A percentile compares a stretch with the other conserved stretches of the same genome.
These are phyloP conservation scores for Meteorus sp. DNA, from an alignment of 1,140 invertebrate genomes.

Conservation along the genomic window DNA sequence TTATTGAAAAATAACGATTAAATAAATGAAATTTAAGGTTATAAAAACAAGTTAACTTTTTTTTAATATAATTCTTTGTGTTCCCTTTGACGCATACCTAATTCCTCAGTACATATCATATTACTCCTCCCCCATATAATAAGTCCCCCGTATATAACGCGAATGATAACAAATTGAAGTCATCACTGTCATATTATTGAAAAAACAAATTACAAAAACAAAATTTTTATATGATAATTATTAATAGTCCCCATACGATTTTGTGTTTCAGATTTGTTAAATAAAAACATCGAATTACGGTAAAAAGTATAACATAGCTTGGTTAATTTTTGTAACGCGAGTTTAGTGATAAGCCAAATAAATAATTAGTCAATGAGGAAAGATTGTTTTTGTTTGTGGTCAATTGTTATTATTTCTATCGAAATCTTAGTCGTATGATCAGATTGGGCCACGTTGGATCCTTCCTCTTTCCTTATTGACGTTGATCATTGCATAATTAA, in stretches of 20 bases:
- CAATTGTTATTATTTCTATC: conserved; percentile 10
- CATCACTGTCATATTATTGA: background rate
- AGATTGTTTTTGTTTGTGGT: conserved; percentile 17
- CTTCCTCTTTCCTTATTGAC: background rate
- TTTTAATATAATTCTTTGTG: conserved; percentile 38
- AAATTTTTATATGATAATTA: conserved; percentile 30
- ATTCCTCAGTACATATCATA: background rate
- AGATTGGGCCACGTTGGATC: background rate
- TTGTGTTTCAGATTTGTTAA: conserved; percentile 57
- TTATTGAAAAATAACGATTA: conserved; percentile 8
- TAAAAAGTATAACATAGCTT: conserved; percentile 54
- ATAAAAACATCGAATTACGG: conserved; percentile 56
- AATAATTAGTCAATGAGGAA: conserved; percentile 35
- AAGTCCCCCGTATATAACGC: background rate
- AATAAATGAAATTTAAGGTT: conserved; percentile 52
- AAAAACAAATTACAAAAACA: conserved; percentile 26
- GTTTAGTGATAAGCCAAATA: background rate
- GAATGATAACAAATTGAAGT: background rate
- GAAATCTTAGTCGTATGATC: conserved; percentile 3
- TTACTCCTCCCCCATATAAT: background rate
- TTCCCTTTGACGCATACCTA: conserved; percentile 24
- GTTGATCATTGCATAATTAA: background rate
- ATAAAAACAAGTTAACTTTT: conserved; percentile 46
- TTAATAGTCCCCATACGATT: conserved; percentile 53
- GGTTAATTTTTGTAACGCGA: conserved; percentile 39